Conservation (phyloP, 2,113 vertebrate genomes). For the Platichthys stellatus region DNA sequence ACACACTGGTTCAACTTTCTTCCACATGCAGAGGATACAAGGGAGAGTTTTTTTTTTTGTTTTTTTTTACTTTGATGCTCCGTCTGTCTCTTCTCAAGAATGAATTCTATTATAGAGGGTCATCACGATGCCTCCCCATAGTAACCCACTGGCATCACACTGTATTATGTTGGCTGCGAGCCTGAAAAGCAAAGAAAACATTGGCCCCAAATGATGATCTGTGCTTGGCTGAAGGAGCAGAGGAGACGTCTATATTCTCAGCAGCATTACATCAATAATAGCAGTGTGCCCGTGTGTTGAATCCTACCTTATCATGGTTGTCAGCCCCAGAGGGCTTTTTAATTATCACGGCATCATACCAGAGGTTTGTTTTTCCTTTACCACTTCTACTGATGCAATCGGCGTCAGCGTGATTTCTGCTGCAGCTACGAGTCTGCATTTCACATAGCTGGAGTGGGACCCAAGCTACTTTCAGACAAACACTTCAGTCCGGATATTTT, state of each 20-base stretch:
- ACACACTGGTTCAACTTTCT: slow-evolving; percentile 38
- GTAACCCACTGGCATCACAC: slow-evolving; percentile 56
- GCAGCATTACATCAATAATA: slow-evolving; percentile 66
- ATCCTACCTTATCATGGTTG: slow-evolving; percentile 53
- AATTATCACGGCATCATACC: slow-evolving; percentile 31
- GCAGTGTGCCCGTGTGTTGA: slow-evolving; percentile 43
- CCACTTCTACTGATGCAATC: too few species aligned
- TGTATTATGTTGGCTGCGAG: slow-evolving; percentile 53
- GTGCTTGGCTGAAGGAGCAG: slow-evolving; percentile 33
- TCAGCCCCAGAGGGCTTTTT: slow-evolving; percentile 16
- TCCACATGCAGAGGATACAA: slow-evolving; percentile 37
- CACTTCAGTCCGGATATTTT: too few species aligned
- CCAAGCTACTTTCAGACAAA: too few species aligned
- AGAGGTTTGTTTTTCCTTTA: too few species aligned
- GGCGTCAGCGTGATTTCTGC: too few species aligned
- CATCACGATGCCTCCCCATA: slow-evolving; percentile 49
- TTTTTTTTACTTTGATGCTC: slow-evolving; percentile 43
- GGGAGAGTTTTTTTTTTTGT: not conserved
- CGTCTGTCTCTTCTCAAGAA: slow-evolving; percentile 53
- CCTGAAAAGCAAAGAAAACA: slow-evolving; percentile 59
- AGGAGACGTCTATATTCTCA: slow-evolving; percentile 65
- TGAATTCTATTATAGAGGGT: slow-evolving; percentile 50
- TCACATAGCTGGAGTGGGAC: too few species aligned
- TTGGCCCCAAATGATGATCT: slow-evolving; percentile 54
- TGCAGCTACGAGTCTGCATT: too few species aligned